Base-by-base conservation (phyloP, 2,113 vertebrate species). In the Phycodurus eques region DNA sequence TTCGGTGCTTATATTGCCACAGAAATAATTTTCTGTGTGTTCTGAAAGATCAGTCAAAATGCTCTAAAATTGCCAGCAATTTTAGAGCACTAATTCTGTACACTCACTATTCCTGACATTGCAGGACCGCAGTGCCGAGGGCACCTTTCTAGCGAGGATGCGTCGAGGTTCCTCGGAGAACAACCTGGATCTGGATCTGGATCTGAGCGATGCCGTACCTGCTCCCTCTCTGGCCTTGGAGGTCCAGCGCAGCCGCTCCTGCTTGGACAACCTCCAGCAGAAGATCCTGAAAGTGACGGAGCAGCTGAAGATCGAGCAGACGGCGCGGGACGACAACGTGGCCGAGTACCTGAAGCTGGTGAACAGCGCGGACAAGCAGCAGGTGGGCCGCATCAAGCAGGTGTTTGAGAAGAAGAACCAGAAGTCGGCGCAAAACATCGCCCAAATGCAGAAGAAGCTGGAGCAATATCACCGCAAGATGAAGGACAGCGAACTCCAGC, bases 371-470 rank as follows among this genome's bases (percentile, higher is more conserved):
- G 96, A 99, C 90, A 96, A 95, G 91, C 96, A 96, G 90, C 97
- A 99, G 74, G 93, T 94, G 35, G 94, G 94, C 0, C 95, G 97
- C 80, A 99, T 99, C 91, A 96, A 96, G 85, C 96, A 98, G 87
- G 97, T 97, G 33, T 99, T 99, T 0, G 97, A 98, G 91, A 98
- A 99, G 93, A 99, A 98, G 92, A 98, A 99, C 90, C 96, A 98
- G 91, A 99, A 97, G 83, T 96, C 96, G 0, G 94, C 96, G 0
- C 96, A 98, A 78, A 96, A 94, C 84, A 98, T 99, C 3, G 92
- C 95, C 0, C 95, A 97, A 88, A 94, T 99, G 88, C 96, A 99
- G 83, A 98, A 97, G 91, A 99, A 99, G 85, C 89, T 99, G 71
- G 96, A 98, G 84, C 95, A 96, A 90, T 98, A 95, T 87, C 95